phyloP scores from a whole-genome alignment of 1,140 invertebrate species.

The Spodoptera frugiperda region DNA sequence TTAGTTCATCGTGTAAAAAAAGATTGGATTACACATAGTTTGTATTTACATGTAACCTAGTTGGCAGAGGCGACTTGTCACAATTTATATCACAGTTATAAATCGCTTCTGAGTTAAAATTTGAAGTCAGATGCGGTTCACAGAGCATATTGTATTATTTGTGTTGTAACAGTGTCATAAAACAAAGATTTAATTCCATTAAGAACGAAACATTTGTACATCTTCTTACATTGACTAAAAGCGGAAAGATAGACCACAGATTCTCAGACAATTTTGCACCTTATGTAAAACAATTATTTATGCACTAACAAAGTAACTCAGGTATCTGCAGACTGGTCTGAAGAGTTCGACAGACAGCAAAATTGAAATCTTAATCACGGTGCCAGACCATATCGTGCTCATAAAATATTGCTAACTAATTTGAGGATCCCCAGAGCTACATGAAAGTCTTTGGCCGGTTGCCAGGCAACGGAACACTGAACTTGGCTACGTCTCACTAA shows the following conservation, averaged over 20 bases:
- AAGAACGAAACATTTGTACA: too few relatives aligned
- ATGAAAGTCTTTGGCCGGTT: neutral
- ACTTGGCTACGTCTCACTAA: conserved; percentile 15
- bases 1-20: conserved; percentile 1
- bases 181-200: too few relatives aligned
- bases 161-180: too few relatives aligned
- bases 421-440: conserved; percentile 5
- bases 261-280: neutral
- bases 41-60: conserved; percentile 14
- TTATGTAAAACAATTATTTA: too few relatives aligned
- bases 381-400: neutral
- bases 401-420: conserved; percentile 10
- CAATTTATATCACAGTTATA: conserved; percentile 25
- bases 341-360: neutral
- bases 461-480: conserved; percentile 14
- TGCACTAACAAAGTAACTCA: neutral
- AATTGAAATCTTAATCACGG: conserved; percentile 8
- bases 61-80: conserved; percentile 19
- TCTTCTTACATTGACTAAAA: too few relatives aligned
- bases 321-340: neutral
- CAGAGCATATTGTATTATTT: neutral
- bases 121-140: neutral
- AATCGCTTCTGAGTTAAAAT: neutral
- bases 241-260: too few relatives aligned
- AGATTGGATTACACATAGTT: neutral